Percentiles rank a stretch among this genome's conserved stretches.
Conservation (phyloP, 2,113 vertebrate species). For the Platanista minor region DNA sequence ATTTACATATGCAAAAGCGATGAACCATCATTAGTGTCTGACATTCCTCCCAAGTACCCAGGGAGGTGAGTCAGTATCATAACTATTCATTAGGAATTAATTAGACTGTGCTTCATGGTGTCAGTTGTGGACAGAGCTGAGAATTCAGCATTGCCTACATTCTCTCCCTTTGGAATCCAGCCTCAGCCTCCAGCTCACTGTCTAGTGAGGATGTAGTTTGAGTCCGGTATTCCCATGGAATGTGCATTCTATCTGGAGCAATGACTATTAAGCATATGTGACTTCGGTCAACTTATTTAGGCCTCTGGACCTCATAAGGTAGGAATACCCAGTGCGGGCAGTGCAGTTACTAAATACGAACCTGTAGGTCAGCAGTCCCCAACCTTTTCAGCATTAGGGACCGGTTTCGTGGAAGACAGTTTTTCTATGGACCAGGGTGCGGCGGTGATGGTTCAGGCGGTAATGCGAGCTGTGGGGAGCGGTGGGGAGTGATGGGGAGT, state of each 20-base stretch:
- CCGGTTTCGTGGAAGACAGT: no score
- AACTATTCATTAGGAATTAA: constrained; percentile 64
- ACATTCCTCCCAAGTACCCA: constrained; percentile 53
- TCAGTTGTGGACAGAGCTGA: constrained; percentile 3
- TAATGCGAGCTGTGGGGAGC: no score
- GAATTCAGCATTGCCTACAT: neutral
- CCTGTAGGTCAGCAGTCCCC: no score
- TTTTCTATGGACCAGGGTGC: no score
- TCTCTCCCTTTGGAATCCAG: neutral
- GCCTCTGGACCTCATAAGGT: neutral
- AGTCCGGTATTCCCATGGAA: neutral
- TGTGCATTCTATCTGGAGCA: neutral
- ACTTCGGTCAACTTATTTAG: neutral
- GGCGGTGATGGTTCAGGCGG: no score
- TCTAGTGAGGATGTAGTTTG: neutral
- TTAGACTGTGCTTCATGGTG: constrained; percentile 38
- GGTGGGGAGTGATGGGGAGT: no score
- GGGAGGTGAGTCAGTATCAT: constrained; percentile 63
- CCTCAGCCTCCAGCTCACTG: neutral
- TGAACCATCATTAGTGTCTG: constrained; percentile 49
- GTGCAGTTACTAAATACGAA: neutral
- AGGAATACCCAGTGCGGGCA: neutral
- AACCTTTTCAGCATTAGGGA: no score
- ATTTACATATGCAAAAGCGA: constrained; percentile 58
- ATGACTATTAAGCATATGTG: neutral